Evolutionary conservation across 2,888 invertebrate species (phyloP).

Genomic region (Resseliella maxima): DNA sequence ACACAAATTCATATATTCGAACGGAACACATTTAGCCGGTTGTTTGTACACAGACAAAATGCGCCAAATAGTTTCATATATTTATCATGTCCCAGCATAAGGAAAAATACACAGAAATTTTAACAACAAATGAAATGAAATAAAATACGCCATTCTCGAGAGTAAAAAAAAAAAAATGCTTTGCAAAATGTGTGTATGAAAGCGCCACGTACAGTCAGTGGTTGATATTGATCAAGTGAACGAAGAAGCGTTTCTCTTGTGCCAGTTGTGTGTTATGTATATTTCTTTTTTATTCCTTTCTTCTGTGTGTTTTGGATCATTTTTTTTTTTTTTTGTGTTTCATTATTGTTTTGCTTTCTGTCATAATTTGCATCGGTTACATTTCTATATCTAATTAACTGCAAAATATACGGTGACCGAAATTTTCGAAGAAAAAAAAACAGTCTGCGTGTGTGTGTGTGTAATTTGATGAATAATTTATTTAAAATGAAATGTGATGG

Average conservation of each 20-base stretch:
- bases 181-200: slow-evolving; percentile 34
- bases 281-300: too few species aligned
- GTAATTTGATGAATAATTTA: background rate
- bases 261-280: background rate
- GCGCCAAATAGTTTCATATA: slow-evolving; percentile 24
- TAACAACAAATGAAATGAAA: background rate
- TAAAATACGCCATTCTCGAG: background rate
- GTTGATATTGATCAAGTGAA: slow-evolving; percentile 53
- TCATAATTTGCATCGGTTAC: slow-evolving; percentile 9
- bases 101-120: background rate
- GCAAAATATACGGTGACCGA: slow-evolving; percentile 14
- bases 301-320: too few species aligned
- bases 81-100: slow-evolving; percentile 5
- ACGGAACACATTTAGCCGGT: background rate
- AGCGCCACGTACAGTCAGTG: slow-evolving; percentile 46
- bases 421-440: too few species aligned
- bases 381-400: background rate
- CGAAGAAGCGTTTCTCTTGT: slow-evolving; percentile 9
- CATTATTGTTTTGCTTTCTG: too few species aligned
- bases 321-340: too few species aligned
- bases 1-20: background rate
- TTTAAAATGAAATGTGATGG: background rate
- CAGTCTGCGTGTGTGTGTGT: background rate
- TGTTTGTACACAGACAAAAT: slow-evolving; percentile 6
- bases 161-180: background rate